Percentiles rank a stretch among this genome's conserved stretches.
phyloP scores from a whole-genome alignment of 1,140 invertebrate genomes.

The Diorhabda elongata region DNA sequence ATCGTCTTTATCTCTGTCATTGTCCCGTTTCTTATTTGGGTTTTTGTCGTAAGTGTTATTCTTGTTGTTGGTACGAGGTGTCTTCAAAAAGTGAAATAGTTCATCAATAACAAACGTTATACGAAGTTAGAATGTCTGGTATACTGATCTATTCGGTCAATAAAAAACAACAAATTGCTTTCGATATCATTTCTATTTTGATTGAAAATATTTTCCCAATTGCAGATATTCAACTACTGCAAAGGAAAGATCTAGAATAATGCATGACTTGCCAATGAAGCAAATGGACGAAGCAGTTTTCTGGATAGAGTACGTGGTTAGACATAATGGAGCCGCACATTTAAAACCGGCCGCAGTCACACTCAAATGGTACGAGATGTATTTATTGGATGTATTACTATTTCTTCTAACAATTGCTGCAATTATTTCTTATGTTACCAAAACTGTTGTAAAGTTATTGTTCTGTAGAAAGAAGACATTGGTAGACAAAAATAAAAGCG shows the following conservation, averaged over 20 bases:
- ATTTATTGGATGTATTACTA: constrained; percentile 4
- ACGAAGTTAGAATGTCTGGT: no score
- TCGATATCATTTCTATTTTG: no score
- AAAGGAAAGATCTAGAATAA: constrained; percentile 51
- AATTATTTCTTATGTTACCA: not conserved
- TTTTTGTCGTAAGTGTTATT: no score
- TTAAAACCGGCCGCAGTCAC: constrained; percentile 57
- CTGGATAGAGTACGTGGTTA: constrained; percentile 66
- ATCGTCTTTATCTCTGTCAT: no score
- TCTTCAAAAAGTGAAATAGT: no score
- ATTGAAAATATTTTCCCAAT: constrained; percentile 11
- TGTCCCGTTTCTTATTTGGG: no score
- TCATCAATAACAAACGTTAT: no score
- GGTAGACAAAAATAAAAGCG: not conserved
- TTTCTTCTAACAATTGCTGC: not conserved
- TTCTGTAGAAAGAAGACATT: not conserved
- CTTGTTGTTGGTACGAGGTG: no score
- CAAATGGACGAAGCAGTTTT: constrained; percentile 62
- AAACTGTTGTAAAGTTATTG: not conserved
- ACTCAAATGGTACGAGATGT: constrained; percentile 35
- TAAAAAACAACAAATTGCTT: no score
- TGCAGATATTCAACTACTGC: constrained; percentile 42
- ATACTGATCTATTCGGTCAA: no score
- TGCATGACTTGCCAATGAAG: constrained; percentile 52
- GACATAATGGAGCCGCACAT: constrained; percentile 63